Conservation (phyloP, 1,140 invertebrate species). For the Apis florea region DNA sequence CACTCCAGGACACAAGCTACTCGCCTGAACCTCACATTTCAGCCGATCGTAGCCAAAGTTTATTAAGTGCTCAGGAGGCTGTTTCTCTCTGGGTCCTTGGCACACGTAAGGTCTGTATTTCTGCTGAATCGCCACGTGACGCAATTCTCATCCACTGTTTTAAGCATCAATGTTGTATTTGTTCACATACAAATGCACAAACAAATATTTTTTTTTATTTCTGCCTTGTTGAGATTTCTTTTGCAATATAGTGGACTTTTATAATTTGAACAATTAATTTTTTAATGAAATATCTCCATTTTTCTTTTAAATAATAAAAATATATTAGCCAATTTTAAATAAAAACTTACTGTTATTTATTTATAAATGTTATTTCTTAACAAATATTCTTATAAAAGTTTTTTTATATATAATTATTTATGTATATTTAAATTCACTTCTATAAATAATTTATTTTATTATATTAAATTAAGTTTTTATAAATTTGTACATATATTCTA, state of each 20-base stretch:
- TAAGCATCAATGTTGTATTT: conserved; percentile 43
- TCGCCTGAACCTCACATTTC: conserved; percentile 84
- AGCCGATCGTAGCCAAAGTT: conserved; percentile 83
- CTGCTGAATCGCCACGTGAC: conserved; percentile 65
- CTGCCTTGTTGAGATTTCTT: conserved; percentile 14
- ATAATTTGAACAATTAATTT: conserved; percentile 13
- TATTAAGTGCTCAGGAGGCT: conserved; percentile 93
- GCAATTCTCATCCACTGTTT: conserved; percentile 58
- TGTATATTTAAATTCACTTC: not conserved
- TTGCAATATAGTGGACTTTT: conserved; percentile 15
- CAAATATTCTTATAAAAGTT: not conserved
- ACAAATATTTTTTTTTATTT: conserved; percentile 18
- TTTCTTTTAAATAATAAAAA: not conserved
- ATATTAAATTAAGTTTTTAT: not conserved
- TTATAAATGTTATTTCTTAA: not conserved
- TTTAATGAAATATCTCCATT: conserved; percentile 8
- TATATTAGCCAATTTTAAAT: not conserved
- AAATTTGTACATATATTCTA: conserved; percentile 1
- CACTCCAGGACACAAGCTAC: conserved; percentile 86
- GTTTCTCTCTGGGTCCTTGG: conserved; percentile 94
- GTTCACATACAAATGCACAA: conserved; percentile 51
- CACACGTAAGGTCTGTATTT: conserved; percentile 91
- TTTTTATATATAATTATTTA: not conserved
- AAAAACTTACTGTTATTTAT: not conserved
- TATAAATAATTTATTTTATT: not conserved